Conservation (phyloP, 2,888 invertebrate species). For the Lamellibrachia satsuma region DNA sequence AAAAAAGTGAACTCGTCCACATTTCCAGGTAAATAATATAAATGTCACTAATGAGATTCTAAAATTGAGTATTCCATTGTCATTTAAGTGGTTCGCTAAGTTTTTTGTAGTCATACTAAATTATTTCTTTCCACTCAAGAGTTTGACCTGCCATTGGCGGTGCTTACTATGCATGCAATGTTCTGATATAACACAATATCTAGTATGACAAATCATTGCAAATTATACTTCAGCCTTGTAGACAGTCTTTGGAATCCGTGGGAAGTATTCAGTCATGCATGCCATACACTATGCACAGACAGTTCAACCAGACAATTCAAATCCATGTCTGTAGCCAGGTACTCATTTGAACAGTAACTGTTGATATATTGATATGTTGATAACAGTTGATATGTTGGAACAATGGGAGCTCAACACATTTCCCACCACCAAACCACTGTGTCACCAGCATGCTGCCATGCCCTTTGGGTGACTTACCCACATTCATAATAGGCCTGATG, state of each 20-base stretch:
- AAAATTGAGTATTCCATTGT: neutral
- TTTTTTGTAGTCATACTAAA: neutral
- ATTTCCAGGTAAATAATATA: neutral
- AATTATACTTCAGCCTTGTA: too few species aligned
- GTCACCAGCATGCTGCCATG: neutral
- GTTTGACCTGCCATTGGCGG: too few species aligned
- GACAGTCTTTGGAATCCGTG: neutral
- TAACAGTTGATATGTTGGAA: too few species aligned
- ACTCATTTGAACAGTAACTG: neutral
- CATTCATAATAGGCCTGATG: neutral
- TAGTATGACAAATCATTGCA: too few species aligned
- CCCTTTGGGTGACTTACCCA: neutral
- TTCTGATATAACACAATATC: too few species aligned
- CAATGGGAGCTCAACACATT: neutral
- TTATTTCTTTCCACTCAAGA: too few species aligned
- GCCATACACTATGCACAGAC: neutral
- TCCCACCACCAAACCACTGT: neutral
- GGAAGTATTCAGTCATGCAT: neutral
- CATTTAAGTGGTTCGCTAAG: neutral
- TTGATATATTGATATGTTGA: too few species aligned
- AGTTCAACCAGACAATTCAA: neutral
- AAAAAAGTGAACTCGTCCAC: neutral
- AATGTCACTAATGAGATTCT: neutral
- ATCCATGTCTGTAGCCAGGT: neutral
- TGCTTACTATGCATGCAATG: too few species aligned